Base-by-base conservation (phyloP, 2,113 vertebrate genomes). In the Vimba vimba region DNA sequence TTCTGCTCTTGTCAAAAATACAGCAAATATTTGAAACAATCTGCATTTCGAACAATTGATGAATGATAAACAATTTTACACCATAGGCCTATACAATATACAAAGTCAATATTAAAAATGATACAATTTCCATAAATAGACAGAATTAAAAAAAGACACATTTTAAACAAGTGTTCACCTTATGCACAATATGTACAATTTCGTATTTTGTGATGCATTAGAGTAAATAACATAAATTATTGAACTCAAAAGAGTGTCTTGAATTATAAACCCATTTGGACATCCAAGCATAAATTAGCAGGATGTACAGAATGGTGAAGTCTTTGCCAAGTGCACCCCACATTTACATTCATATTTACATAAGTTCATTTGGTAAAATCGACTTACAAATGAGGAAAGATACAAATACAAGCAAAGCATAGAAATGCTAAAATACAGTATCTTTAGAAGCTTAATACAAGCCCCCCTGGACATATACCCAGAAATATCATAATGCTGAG, bases 291-390 rank as follows among this genome's bases (percentile, higher is more conserved):
- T 71, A 15, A 25, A 47, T 25, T 23, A 8, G 12, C 43, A 74
- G 39, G 6, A 74, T 74, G 12, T 74, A 47, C 39, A 47, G 71
- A 75, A 47, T 17, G 13, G n/a, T 7, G 23, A 27, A 50, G 39
- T 50, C 23, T 13, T 82, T 23, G 23, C 62, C 27, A 21, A 33
- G 11, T 5, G 9, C 25, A 69, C 52, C 25, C 8, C 30, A 13
- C 79, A 82, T 82, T 82, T 82, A 30, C 60, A 82, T 82, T 68
- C 15, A 68, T 23, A 82, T 82, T 82, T 82, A 52, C 25, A 82
- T 82, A 23, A 50, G 68, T 23, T 66, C 4, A 81, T 81, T 66
- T 30, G 43, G n/a, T 43, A 82, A 47, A 68, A 45, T n/a, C 3
- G 21, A 79, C 60, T 81, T 66, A 33, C 60, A 82, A 82, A 68